Evolutionary conservation across 2,113 vertebrate species (phyloP).

Genomic region (Chionis minor): DNA sequence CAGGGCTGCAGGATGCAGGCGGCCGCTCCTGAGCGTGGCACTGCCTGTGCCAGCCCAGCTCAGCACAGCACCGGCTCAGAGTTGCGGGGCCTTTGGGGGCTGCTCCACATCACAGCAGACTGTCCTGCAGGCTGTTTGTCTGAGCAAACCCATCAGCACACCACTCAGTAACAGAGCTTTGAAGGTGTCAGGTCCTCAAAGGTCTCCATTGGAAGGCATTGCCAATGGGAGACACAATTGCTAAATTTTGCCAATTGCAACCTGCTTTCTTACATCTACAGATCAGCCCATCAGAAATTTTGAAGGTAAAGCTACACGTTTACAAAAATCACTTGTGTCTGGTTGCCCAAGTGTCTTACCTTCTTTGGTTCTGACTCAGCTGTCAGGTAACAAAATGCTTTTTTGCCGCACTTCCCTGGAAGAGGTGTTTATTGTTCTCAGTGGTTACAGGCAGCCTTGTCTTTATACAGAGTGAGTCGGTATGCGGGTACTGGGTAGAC

Average conservation of each 20-base stretch:
- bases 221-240: background rate
- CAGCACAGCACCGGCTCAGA: background rate
- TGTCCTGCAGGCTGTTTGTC: background rate
- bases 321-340: background rate
- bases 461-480: background rate
- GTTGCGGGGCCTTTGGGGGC: background rate
- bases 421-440: background rate
- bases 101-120: background rate
- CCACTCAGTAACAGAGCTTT: background rate
- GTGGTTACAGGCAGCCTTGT: background rate
- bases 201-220: background rate
- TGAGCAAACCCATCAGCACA: background rate
- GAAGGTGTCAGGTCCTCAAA: background rate
- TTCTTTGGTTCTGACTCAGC: background rate
- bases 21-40: fast-evolving
- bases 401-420: background rate
- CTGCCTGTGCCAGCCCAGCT: background rate
- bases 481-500: background rate
- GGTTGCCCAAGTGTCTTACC: background rate
- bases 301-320: background rate
- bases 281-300: background rate
- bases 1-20: background rate
- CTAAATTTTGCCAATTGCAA: background rate
- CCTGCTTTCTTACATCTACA: background rate
- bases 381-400: fast-evolving